Evolutionary conservation across 2,113 vertebrate genomes (phyloP).

Genomic region (Alethe diademata): DNA sequence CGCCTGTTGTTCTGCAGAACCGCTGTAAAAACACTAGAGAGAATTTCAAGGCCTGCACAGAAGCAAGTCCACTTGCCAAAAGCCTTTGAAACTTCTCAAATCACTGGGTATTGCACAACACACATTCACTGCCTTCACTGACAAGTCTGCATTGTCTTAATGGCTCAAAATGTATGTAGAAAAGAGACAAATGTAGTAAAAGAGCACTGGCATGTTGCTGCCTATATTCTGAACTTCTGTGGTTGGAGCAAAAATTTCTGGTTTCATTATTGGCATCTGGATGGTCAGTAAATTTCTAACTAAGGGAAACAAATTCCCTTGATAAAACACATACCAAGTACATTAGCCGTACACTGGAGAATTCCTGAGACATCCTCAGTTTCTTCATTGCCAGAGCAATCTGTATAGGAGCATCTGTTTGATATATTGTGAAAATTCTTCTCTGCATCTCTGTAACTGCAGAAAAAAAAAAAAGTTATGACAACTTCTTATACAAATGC

Average conservation of each 20-base stretch:
- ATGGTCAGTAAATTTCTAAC: neutral
- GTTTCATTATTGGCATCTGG: neutral
- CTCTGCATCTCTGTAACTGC: constrained; percentile 85
- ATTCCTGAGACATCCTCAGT: constrained; percentile 91
- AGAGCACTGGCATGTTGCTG: neutral
- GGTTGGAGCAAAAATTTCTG: neutral
- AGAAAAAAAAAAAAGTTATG: neutral
- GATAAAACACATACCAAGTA: constrained; percentile 83
- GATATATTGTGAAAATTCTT: constrained; percentile 83
- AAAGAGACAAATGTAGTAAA: neutral
- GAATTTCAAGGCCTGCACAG: neutral
- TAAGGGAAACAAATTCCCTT: neutral
- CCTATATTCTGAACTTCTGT: neutral
- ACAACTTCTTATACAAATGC: neutral
- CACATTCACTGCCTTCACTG: neutral
- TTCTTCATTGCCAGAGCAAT: constrained; percentile 86
- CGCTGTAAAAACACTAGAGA: neutral
- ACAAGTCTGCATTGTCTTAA: neutral
- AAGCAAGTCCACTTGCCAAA: neutral
- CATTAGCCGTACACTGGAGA: constrained; percentile 90
- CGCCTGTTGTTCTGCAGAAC: neutral
- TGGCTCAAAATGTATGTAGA: neutral
- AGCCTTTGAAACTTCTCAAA: neutral
- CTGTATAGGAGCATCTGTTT: constrained; percentile 86
- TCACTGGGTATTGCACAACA: neutral